A percentile compares a stretch with the other conserved stretches of the same genome.
Evolutionary conservation across 2,113 vertebrate species (phyloP).

Genomic region (Colius striatus): DNA sequence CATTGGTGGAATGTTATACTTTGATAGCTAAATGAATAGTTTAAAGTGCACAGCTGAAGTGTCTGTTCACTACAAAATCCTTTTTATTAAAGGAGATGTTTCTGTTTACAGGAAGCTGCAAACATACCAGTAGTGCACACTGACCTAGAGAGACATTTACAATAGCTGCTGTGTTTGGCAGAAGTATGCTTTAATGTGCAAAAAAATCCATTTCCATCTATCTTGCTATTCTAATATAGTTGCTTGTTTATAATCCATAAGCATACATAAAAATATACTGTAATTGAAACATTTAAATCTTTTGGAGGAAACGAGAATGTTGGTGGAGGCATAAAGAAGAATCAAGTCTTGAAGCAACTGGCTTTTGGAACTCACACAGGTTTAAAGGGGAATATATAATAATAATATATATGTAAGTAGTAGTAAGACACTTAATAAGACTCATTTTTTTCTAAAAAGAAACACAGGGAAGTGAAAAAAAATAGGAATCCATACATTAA

Average conservation of each 20-base stretch:
- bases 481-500: background rate
- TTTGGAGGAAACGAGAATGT: background rate
- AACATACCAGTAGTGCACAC: slow-evolving; percentile 7
- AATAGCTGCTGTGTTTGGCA: slow-evolving; percentile 39
- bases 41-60: slow-evolving; percentile 13
- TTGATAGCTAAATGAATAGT: background rate
- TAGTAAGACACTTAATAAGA: background rate
- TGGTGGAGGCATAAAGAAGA: background rate
- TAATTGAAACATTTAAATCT: background rate
- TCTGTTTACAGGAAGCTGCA: slow-evolving; percentile 51
- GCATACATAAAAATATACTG: background rate
- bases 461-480: background rate
- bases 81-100: background rate
- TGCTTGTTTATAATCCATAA: background rate
- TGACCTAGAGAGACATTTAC: slow-evolving; percentile 29
- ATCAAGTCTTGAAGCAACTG: background rate
- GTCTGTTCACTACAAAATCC: background rate
- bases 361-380: background rate
- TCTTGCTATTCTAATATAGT: background rate
- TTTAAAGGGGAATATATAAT: background rate
- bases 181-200: background rate
- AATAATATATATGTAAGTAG: background rate
- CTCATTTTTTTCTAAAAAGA: background rate
- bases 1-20: background rate
- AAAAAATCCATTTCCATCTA: background rate